These are phyloP conservation scores for Hydrophis major DNA, from an alignment of 2,797 vertebrate species.

Conservation along the genomic window DNA sequence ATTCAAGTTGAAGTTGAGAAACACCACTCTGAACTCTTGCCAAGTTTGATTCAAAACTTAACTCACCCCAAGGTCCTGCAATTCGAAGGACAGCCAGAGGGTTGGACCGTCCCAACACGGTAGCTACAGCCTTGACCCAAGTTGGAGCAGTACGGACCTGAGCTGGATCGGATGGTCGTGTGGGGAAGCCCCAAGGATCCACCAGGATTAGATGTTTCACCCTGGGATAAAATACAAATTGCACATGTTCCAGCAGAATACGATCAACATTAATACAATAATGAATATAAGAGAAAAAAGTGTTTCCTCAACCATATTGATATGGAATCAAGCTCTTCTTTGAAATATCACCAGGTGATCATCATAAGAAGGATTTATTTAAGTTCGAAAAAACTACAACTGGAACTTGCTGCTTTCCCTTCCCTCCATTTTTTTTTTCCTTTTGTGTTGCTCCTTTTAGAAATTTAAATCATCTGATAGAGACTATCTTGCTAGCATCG, in stretches of 20 bases:
- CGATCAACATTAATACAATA: background rate
- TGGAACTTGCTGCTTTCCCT: background rate
- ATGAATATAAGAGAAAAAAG: background rate
- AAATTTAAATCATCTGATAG: background rate
- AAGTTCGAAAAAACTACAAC: background rate
- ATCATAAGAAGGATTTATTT: background rate
- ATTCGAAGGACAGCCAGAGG: conserved; percentile 86
- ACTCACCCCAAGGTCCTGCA: conserved; percentile 85
- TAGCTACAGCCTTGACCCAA: conserved; percentile 79
- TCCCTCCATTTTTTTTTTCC: background rate
- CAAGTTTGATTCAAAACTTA: background rate
- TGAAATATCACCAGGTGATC: background rate
- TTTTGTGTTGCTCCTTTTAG: background rate
- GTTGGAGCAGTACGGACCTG: conserved; percentile 71
- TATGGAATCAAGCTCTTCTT: background rate
- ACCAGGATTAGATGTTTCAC: conserved; percentile 90
- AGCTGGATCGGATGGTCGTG: conserved; percentile 70
- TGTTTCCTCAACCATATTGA: no score
- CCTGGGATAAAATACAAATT: conserved; percentile 55
- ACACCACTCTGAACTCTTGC: background rate
- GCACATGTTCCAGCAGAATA: background rate
- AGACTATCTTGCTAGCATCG: background rate
- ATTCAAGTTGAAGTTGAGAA: no score
- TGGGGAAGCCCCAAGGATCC: conserved; percentile 87
- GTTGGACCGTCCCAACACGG: conserved; percentile 80